A percentile compares a stretch with the other conserved stretches of the same genome.
Evolutionary conservation across 2,797 vertebrate genomes (phyloP).

Genomic region (Brotula barbata): DNA sequence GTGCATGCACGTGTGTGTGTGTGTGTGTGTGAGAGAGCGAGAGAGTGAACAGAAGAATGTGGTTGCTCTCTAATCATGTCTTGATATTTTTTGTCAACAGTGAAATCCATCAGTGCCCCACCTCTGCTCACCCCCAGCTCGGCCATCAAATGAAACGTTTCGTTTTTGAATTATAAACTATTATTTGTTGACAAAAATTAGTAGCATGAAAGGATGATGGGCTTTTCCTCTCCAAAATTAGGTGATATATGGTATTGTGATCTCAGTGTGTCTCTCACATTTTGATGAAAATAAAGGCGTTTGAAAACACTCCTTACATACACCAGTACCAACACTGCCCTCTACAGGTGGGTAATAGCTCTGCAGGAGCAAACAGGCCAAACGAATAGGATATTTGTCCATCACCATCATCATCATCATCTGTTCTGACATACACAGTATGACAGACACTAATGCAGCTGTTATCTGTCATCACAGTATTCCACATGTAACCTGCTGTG

Average conservation of each 20-base stretch:
- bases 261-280: too few relatives aligned
- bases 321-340: slow-evolving; percentile 8
- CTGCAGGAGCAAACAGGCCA: not conserved
- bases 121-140: too few relatives aligned
- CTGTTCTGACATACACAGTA: not conserved
- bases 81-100: too few relatives aligned
- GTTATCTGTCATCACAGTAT: slow-evolving; percentile 16
- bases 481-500: slow-evolving; percentile 15
- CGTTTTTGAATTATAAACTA: too few relatives aligned
- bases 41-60: not conserved
- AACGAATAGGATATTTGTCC: slow-evolving; percentile 2
- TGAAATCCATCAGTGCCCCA: too few relatives aligned
- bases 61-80: not conserved
- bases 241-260: too few relatives aligned
- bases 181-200: too few relatives aligned
- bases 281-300: too few relatives aligned
- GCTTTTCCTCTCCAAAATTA: too few relatives aligned
- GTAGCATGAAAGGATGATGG: too few relatives aligned
- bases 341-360: slow-evolving; percentile 27
- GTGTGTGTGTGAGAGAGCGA: not conserved
- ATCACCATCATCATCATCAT: too few relatives aligned
- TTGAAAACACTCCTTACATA: not conserved
- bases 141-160: too few relatives aligned
- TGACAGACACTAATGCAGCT: not conserved
- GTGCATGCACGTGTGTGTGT: not conserved